Conservation (phyloP, 37 sponge, comb jelly and placozoan species). For the Tethya wilhelma region DNA sequence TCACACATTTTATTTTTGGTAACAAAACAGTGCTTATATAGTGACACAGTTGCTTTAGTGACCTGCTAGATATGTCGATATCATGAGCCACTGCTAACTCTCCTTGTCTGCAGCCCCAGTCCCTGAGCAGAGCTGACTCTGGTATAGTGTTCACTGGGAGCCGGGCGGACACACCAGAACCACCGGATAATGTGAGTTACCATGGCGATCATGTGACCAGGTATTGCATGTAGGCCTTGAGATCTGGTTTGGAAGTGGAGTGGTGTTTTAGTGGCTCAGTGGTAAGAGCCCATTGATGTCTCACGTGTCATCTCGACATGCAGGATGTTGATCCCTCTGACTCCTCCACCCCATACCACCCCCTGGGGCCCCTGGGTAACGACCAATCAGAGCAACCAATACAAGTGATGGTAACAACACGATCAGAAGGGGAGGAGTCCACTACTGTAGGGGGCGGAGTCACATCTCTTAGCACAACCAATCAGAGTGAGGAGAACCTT, state of each 20-base stretch:
- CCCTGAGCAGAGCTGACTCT: constrained; percentile 75
- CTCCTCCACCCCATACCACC: too few relatives aligned
- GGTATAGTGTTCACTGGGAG: constrained; percentile 40
- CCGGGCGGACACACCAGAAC: constrained; percentile 24
- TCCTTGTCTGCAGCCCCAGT: constrained; percentile 29
- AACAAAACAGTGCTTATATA: too few relatives aligned
- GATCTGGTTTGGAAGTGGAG: too few relatives aligned
- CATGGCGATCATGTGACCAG: neutral
- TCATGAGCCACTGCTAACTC: neutral
- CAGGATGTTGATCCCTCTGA: too few relatives aligned
- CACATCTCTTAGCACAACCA: neutral
- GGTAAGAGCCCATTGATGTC: too few relatives aligned
- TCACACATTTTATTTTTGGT: too few relatives aligned
- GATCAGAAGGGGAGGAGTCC: constrained; percentile 23
- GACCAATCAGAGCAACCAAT: neutral
- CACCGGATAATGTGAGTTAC: neutral
- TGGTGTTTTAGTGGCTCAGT: too few relatives aligned
- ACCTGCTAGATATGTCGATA: neutral
- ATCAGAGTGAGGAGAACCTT: constrained; percentile 12
- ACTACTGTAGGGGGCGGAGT: constrained; percentile 3
- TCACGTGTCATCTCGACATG: too few relatives aligned
- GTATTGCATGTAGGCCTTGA: neutral
- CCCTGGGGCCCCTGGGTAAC: too few relatives aligned
- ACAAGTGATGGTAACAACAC: neutral
- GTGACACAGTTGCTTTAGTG: too few relatives aligned